Evolutionary conservation across 2,888 invertebrate species (phyloP).

Genomic region (Gastracanthus pulcherrimus): DNA sequence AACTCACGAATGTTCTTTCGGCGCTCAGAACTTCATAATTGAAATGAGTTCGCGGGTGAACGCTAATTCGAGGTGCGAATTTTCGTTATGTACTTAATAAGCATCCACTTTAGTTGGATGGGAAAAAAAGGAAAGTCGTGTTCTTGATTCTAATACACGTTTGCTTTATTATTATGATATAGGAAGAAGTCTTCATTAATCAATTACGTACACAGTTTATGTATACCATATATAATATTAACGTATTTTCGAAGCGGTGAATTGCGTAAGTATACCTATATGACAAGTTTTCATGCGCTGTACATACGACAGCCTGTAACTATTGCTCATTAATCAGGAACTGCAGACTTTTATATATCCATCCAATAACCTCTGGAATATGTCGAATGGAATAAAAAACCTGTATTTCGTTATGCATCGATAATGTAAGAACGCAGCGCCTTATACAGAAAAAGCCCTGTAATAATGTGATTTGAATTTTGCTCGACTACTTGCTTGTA

Average conservation of each 20-base stretch:
- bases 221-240: background rate
- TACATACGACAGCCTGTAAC: too few species aligned
- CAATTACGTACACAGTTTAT: background rate
- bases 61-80: too few species aligned
- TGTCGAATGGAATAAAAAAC: background rate
- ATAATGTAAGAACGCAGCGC: conserved; percentile 13
- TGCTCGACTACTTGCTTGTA: background rate
- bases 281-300: background rate
- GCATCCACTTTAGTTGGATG: too few species aligned
- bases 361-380: background rate
- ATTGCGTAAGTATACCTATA: background rate
- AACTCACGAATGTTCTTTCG: background rate
- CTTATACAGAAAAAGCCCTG: background rate
- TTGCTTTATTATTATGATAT: background rate
- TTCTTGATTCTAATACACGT: conserved; percentile 8
- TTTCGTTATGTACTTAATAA: too few species aligned
- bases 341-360: background rate
- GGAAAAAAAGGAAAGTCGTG: background rate
- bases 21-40: conserved; percentile 18
- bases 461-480: conserved; percentile 41
- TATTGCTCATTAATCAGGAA: background rate
- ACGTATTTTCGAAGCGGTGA: background rate
- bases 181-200: background rate
- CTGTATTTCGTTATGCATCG: background rate
- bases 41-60: conserved; percentile 6